Evolutionary conservation across 2,797 vertebrate species (phyloP), one percentile per base, ranked within the genome.

Genomic region (Myripristis murdjan): DNA sequence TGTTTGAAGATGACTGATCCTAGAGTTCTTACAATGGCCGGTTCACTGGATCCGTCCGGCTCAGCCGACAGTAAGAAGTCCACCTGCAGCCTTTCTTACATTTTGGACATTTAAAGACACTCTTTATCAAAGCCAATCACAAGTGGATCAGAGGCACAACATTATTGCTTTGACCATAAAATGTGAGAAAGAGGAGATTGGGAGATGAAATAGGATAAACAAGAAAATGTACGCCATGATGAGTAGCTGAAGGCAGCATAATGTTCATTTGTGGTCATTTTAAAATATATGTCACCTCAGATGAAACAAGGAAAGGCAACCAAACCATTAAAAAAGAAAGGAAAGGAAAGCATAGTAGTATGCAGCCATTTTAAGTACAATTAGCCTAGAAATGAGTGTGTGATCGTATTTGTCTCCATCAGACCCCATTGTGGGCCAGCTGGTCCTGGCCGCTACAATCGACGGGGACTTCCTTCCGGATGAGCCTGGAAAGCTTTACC

Each of bases 401-500:
- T 70, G 11, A 67, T n/a, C 59, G 2, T 64, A n/a, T 78, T 6
- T 70, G 3, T 33, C 24, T 72, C 43, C 35, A 26, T 64, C 84
- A 99, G 98, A 73, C 0, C 95, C 97, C 0, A 0, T 96, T 0
- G 54, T 97, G 6, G 4, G 80, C 26, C 96, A 96, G 35, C 82
- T 99, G 12, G 46, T n/a, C 15, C 79, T 97, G 15, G 2, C 91
- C 15, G 92, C 96, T 0, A 97, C 97, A 0, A 0, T 99, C 0
- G 97, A 99, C 0, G 97, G 97, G 0, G 97, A 99, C 82, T 98
- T 99, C 91, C 64, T 99, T 44, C 97, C 97, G 0, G 94, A 94
- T 2, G 24, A 88, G 0, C 97, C 97, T 0, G 4, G 80, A 14
- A 94, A 95, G 0, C 93, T 99, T 63, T 99, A 95, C 37, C 79